phyloP scores from a whole-genome alignment of 2,888 invertebrate species.

The Trilocha varians region DNA sequence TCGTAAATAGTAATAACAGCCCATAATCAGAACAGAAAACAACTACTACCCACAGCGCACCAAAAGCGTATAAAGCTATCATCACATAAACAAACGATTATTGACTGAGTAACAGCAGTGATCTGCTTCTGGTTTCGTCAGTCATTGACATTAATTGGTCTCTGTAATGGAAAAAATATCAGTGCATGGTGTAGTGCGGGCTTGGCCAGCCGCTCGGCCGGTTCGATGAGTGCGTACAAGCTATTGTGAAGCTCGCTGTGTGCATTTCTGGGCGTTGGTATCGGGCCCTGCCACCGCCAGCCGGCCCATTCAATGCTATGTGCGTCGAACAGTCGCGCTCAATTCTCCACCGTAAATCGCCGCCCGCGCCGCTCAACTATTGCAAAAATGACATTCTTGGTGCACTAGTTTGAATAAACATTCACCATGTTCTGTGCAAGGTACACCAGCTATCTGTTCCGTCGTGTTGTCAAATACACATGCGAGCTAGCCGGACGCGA shows the following conservation, averaged over 20 bases:
- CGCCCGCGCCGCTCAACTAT: slow-evolving; percentile 24
- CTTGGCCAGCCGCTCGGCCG: slow-evolving; percentile 26
- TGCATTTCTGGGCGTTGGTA: slow-evolving; percentile 37
- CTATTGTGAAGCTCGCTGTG: slow-evolving; percentile 20
- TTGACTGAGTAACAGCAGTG: slow-evolving; percentile 41
- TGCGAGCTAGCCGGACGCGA: slow-evolving; percentile 62
- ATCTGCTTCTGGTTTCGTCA: slow-evolving; percentile 55
- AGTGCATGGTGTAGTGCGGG: slow-evolving; percentile 48
- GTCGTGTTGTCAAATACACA: slow-evolving; percentile 67
- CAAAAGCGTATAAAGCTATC: slow-evolving; percentile 20
- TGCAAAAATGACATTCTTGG: slow-evolving; percentile 49
- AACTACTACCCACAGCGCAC: slow-evolving; percentile 1
- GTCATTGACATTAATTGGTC: slow-evolving; percentile 61
- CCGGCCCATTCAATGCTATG: slow-evolving; percentile 53
- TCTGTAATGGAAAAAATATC: slow-evolving; percentile 48
- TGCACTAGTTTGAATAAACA: slow-evolving; percentile 37
- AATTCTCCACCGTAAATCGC: slow-evolving; percentile 23
- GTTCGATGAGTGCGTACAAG: slow-evolving; percentile 20
- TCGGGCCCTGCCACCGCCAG: slow-evolving; percentile 28
- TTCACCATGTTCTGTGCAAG: slow-evolving; percentile 62
- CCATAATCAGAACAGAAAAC: slow-evolving; percentile 1
- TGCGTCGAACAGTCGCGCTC: slow-evolving; percentile 42
- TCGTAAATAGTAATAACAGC: too few relatives aligned
- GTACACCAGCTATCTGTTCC: slow-evolving; percentile 58
- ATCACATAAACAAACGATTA: slow-evolving; percentile 32